phyloP scores from a whole-genome alignment of 2,113 vertebrate species.

The Myiozetetes cayanensis region DNA sequence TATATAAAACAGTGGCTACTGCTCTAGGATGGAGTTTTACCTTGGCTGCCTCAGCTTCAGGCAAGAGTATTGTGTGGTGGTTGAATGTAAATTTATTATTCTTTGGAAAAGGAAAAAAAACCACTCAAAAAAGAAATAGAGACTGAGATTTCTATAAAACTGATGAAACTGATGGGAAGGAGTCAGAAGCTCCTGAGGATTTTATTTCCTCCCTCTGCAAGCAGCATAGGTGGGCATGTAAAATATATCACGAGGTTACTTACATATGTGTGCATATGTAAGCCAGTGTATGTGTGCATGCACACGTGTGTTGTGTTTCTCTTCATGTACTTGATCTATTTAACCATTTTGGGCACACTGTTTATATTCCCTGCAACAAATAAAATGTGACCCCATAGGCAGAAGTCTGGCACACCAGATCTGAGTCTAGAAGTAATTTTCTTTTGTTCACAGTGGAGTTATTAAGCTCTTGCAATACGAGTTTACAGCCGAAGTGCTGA shows the following conservation, averaged over 20 bases:
- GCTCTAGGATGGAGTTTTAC: not conserved
- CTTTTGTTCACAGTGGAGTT: conserved; percentile 70
- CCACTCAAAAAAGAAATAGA: not conserved
- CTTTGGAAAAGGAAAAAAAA: not conserved
- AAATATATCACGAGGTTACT: not conserved
- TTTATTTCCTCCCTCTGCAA: not conserved
- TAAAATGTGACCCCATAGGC: not conserved
- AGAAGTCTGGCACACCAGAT: conserved; percentile 26
- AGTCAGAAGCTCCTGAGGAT: not conserved
- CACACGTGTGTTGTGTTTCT: fast-evolving
- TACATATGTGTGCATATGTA: fast-evolving
- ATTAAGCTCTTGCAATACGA: conserved; percentile 43
- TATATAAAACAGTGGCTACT: not conserved
- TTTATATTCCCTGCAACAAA: not conserved
- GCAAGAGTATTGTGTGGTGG: not conserved
- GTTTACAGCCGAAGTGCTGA: conserved; percentile 45
- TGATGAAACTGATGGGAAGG: not conserved
- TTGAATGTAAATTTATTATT: not conserved
- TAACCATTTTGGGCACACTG: not conserved
- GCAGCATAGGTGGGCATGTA: not conserved
- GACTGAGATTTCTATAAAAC: not conserved
- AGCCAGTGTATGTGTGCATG: not conserved
- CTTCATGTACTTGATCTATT: not conserved
- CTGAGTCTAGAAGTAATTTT: conserved; percentile 70
- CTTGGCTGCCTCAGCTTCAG: not conserved